phyloP scores from a whole-genome alignment of 2,888 invertebrate species.

The Hirtodrosophila cameraria region DNA sequence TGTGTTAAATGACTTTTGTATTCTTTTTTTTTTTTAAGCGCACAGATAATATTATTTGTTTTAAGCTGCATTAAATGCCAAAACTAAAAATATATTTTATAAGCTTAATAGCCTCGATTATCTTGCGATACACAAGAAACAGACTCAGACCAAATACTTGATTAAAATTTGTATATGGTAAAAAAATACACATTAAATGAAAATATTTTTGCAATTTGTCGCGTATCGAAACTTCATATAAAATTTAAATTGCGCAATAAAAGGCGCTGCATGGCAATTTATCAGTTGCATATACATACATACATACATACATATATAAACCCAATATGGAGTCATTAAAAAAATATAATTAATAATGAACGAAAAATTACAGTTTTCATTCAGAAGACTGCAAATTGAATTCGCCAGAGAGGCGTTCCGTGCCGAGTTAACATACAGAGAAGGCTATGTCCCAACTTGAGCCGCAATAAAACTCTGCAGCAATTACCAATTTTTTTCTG shows the following conservation, averaged over 20 bases:
- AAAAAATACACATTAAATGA: not conserved
- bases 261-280: conserved; percentile 12
- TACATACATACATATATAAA: too few species aligned
- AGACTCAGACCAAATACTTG: too few species aligned
- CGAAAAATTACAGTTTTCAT: conserved; percentile 67
- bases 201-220: conserved; percentile 1
- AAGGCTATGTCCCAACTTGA: conserved; percentile 41
- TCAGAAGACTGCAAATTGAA: conserved; percentile 54
- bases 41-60: conserved; percentile 40
- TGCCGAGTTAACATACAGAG: conserved; percentile 9
- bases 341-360: conserved; percentile 58
- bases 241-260: conserved; percentile 40
- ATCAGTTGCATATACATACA: conserved; percentile 31
- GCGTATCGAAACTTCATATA: conserved; percentile 5
- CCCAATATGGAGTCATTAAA: conserved; percentile 55
- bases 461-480: conserved; percentile 60
- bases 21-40: conserved; percentile 43
- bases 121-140: not conserved
- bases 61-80: conserved; percentile 18
- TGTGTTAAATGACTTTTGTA: conserved; percentile 65
- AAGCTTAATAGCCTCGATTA: conserved; percentile 4
- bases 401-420: conserved; percentile 21
- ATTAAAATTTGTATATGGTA: too few species aligned
- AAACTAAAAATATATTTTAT: conserved; percentile 25
- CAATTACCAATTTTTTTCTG: conserved; percentile 63